A percentile compares a stretch with the other conserved stretches of the same genome.
phyloP scores from a whole-genome alignment of 2,888 invertebrate species.

The Drosophila mercatorum region DNA sequence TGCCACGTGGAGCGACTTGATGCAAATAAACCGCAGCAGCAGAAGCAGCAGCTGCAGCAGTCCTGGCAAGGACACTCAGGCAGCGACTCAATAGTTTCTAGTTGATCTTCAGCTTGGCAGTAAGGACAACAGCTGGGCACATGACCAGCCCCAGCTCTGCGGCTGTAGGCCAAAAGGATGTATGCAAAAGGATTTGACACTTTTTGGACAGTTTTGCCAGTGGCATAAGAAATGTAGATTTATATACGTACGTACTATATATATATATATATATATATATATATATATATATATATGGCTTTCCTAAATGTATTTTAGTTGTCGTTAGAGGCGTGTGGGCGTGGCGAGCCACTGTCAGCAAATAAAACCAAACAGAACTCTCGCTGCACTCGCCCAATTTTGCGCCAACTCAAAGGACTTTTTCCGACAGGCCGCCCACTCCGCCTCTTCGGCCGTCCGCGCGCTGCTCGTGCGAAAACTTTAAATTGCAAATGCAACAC shows the following conservation, averaged over 20 bases:
- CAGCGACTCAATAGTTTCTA: conserved; percentile 29
- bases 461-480: conserved; percentile 42
- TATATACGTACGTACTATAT: conserved; percentile 33
- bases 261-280: not conserved
- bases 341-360: conserved; percentile 36
- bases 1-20: conserved; percentile 45
- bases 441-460: not conserved
- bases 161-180: conserved; percentile 44
- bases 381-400: conserved; percentile 50
- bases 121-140: conserved; percentile 37
- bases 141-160: conserved; percentile 26
- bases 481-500: conserved; percentile 68
- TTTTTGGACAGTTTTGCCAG: conserved; percentile 57
- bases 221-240: conserved; percentile 48
- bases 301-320: conserved; percentile 20
- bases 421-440: conserved; percentile 1
- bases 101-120: conserved; percentile 25
- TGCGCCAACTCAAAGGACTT: conserved; percentile 44
- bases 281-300: conserved; percentile 8
- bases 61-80: conserved; percentile 35
- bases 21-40: conserved; percentile 61
- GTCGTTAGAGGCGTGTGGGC: not conserved
- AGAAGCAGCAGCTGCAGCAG: conserved; percentile 23
- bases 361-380: conserved; percentile 60
- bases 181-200: conserved; percentile 61